Percentiles rank a stretch among this genome's conserved stretches.
phyloP scores from a whole-genome alignment of 2,888 invertebrate species.

The Dioctria linearis region DNA sequence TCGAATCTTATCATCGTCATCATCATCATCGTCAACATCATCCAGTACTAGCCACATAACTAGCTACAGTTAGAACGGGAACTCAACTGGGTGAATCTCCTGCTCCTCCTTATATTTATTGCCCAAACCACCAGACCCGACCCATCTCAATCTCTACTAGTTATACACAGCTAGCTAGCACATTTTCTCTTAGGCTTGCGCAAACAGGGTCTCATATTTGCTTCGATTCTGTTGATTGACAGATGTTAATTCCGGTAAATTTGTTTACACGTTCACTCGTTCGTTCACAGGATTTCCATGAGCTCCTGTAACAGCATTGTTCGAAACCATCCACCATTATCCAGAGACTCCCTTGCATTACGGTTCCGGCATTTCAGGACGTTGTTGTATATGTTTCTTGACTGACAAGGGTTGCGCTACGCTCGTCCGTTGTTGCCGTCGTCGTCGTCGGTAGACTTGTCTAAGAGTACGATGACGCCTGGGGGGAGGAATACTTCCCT shows the following conservation, averaged over 20 bases:
- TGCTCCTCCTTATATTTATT: neutral
- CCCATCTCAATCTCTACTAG: too few relatives aligned
- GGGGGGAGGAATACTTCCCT: neutral
- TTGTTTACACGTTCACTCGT: constrained; percentile 52
- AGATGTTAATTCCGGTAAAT: constrained; percentile 55
- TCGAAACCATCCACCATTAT: constrained; percentile 14
- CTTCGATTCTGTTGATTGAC: constrained; percentile 49
- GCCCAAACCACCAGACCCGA: neutral
- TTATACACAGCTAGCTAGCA: too few relatives aligned
- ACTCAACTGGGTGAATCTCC: too few relatives aligned
- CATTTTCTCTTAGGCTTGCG: constrained; percentile 28
- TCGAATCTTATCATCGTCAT: neutral
- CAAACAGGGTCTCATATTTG: constrained; percentile 8
- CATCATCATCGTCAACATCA: too few relatives aligned
- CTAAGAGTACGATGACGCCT: neutral
- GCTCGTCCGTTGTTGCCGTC: neutral
- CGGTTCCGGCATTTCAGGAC: constrained; percentile 12
- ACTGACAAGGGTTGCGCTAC: constrained; percentile 36
- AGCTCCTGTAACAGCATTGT: constrained; percentile 19
- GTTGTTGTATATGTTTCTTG: neutral
- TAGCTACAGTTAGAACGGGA: too few relatives aligned
- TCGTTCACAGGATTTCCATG: constrained; percentile 17
- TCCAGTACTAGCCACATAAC: too few relatives aligned
- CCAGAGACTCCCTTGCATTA: neutral
- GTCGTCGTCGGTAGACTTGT: too few relatives aligned